Conservation (phyloP, 2,113 vertebrate genomes). For the Pteronura brasiliensis region DNA sequence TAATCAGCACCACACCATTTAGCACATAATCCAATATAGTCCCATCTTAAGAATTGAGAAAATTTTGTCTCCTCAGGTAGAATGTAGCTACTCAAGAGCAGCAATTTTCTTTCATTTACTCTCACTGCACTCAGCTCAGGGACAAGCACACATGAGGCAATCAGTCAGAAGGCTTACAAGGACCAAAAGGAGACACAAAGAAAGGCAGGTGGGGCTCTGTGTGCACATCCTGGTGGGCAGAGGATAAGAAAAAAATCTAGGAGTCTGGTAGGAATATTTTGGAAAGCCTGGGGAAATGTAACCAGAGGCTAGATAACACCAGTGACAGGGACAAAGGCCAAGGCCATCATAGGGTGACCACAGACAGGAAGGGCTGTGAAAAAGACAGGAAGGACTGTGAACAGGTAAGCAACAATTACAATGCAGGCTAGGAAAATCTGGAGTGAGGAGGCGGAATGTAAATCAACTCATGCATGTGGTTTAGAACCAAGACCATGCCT, state of each 20-base stretch:
- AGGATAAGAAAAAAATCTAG: neutral
- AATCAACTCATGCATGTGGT: rapidly evolving
- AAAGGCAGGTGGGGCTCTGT: neutral
- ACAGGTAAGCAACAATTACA: neutral
- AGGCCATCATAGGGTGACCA: neutral
- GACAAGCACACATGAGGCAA: neutral
- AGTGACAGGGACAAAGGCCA: neutral
- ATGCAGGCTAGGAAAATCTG: neutral
- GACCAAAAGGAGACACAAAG: neutral
- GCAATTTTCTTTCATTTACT: neutral
- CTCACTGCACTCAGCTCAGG: neutral
- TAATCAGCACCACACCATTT: neutral
- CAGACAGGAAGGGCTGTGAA: neutral
- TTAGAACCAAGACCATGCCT: neutral
- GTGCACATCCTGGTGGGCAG: neutral
- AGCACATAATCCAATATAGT: neutral
- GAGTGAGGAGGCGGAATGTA: neutral
- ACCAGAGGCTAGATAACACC: neutral
- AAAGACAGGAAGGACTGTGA: neutral
- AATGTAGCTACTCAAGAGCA: neutral
- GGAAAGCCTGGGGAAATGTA: neutral
- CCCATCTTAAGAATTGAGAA: neutral
- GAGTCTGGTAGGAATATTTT: neutral
- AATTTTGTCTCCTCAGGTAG: neutral
- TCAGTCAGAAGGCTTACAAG: neutral